Base-by-base conservation (phyloP, 2,113 vertebrate species). In the Todiramphus chloris region DNA sequence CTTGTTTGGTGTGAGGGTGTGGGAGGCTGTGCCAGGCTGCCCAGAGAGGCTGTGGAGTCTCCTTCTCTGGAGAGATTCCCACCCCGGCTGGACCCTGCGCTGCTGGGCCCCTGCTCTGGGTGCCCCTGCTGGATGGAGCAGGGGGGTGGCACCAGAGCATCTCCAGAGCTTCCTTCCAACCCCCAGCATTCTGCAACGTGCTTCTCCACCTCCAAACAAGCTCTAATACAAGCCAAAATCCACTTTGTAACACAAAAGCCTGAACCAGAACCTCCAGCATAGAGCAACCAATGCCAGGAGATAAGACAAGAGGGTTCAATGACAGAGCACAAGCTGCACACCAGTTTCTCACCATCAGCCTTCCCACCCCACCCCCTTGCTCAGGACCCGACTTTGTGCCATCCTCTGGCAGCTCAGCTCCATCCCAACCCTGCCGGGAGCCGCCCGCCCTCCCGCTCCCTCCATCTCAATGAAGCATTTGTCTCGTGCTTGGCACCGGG, bases 401-500 rank as follows among this genome's bases (percentile, higher is more conserved):
- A 69, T 14, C 78, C 95, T 69, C 24, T 18, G 9, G 75, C 66
- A 39, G 94, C 95, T 55, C 70, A 81, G 90, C 82, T 41, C 90
- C 18, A 1, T 48, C 64, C 87, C 69, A 27, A 2, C 28, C 46
- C 66, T 4, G 5, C 24, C 3, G 14, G 85, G 46, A 86, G 72
- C 76, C 3, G 28, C 19, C 51, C 2, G 23, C 81, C 79, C 64
- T 56, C 55, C 56, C 8, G 9, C 66, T 23, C 43, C 3, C 39
- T 31, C 2, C 43, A 0, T 16, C 39, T 96, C 92, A 95, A 96
- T 89, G 96, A 55, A 46, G 83, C 82, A 35, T 94, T 96, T 96
- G 96, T 96, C 33, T 87, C 85, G 60, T 39, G 93, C 94, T 88
- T 93, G 96, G 94, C 95, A 96, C 43, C 69, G 8, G 87, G 55